Conservation (phyloP, 2,113 vertebrate genomes). For the Neomonachus schauinslandi region DNA sequence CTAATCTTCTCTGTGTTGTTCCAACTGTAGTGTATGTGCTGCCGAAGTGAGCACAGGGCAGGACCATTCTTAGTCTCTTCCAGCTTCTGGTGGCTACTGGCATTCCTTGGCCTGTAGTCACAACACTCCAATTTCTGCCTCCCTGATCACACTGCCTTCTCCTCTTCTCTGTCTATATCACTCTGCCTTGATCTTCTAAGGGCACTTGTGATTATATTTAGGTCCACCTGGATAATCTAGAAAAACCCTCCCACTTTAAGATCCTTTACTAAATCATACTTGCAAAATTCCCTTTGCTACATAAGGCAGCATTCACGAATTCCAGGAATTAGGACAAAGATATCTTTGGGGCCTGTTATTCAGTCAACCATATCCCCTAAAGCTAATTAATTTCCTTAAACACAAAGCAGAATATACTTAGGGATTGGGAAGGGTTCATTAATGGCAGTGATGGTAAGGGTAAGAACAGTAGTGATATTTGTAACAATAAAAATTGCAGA, state of each 20-base stretch:
- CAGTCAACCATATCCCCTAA: not conserved
- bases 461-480: not conserved
- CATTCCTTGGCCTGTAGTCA: not conserved
- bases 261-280: not conserved
- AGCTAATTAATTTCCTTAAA: not conserved
- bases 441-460: not conserved
- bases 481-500: not conserved
- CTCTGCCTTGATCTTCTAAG: not conserved
- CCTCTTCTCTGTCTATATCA: not conserved
- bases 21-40: not conserved
- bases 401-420: not conserved
- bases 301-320: not conserved
- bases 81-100: not conserved
- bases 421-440: not conserved
- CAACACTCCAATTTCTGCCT: not conserved
- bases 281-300: not conserved
- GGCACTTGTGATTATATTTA: not conserved
- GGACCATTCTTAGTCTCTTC: not conserved
- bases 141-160: not conserved
- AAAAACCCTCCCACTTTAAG: not conserved
- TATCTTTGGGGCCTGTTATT: not conserved
- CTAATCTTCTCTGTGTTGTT: not conserved
- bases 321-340: not conserved
- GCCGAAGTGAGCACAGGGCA: not conserved
- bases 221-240: not conserved